Evolutionary conservation across 2,113 vertebrate genomes (phyloP).

Genomic region (Bufo bufo): DNA sequence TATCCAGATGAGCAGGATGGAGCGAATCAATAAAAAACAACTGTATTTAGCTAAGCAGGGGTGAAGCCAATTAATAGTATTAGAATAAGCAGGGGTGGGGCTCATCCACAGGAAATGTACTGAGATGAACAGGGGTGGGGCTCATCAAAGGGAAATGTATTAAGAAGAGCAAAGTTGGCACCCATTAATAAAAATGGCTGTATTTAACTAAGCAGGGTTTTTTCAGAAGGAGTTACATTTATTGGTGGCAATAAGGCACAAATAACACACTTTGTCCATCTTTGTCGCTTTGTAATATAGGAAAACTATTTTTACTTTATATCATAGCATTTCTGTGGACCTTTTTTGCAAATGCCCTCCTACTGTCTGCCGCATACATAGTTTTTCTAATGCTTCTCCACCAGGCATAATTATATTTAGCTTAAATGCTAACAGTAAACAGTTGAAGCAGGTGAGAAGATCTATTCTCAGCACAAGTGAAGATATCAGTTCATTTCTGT

Average conservation of each 20-base stretch:
- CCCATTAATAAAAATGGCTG: no score
- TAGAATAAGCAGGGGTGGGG: neutral
- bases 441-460: neutral
- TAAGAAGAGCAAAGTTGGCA: no score
- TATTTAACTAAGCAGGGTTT: no score
- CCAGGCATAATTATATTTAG: neutral
- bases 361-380: neutral
- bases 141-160: no score
- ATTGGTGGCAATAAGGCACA: no score
- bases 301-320: neutral
- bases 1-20: neutral
- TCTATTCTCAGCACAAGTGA: neutral
- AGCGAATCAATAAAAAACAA: neutral
- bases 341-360: neutral
- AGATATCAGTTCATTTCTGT: neutral
- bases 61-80: neutral
- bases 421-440: neutral
- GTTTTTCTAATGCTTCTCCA: neutral
- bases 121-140: no score
- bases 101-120: neutral
- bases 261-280: neutral
- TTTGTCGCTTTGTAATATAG: neutral
- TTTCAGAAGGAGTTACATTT: no score
- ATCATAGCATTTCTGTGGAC: neutral
- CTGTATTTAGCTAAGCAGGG: no score